Evolutionary conservation across 2,113 vertebrate genomes (phyloP), one percentile per base, ranked within the genome.

Genomic region (Machaerirhynchus nigripectus): DNA sequence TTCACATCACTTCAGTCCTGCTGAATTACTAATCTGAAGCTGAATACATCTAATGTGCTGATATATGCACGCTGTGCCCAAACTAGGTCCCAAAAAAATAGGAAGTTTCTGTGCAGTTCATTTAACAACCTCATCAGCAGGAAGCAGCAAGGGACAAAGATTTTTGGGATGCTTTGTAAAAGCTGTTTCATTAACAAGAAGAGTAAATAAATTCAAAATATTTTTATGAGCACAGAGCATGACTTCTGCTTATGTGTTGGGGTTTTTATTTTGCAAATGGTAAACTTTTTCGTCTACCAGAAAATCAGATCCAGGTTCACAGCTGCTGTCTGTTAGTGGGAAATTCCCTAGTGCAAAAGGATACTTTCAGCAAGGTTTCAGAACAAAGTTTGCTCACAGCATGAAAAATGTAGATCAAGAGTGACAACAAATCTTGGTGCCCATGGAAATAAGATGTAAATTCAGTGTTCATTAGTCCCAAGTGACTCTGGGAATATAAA

Each of bases 371-470:
- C 60, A 82, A 68, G 65, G 35, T 84, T 93, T 89, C 61, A 78
- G 73, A 81, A 60, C 33, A 64, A 61, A 81, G 86, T 84, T 84
- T 93, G 30, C 10, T 87, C 40, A 71, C 60, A 75, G 40, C 70
- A 61, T 77, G 55, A 65, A 83, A 94, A 75, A 44, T 70, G 37
- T 11, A 3, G 49, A 64, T 84, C 37, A 81, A 71, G 73, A 90
- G 20, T 84, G 64, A 88, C 64, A 93, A 37, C 35, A 74, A 63
- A 56, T 68, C 44, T 70, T 78, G 47, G 14, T 64, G 31, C 11
- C 15, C 33, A 64, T 28, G 53, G 60, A 92, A 94, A 86, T 80
- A 47, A 78, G 28, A 92, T 84, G 68, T 63, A 95, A 95, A 95
- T 93, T 69, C 52, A 40, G 17, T 70, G 20, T 78, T 93, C 39